Evolutionary conservation across 2,113 vertebrate genomes (phyloP), one percentile per base, ranked within the genome.

Genomic region (Vidua macroura): DNA sequence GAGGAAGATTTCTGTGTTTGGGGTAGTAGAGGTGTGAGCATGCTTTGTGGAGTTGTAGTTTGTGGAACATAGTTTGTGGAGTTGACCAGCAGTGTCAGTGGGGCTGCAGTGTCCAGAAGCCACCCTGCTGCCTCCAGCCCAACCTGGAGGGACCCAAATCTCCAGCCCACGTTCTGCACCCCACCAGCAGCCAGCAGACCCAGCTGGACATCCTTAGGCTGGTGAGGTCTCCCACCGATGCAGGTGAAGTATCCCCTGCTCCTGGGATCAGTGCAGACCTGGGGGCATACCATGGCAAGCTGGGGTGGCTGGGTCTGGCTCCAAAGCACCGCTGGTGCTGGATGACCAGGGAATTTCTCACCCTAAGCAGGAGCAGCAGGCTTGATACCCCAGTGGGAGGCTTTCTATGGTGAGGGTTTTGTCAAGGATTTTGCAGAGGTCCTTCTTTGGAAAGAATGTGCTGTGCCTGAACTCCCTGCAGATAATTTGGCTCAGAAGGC

Each of bases 1-100:
- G 39, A 0, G 0, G 20, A 3, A 5, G 7, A 43, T 49, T 64
- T 66, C 17, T 63, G 52, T 2, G 0, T 15, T 59, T 18, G 33
- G 18, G 11, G 11, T 28, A 58, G 44, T 56, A 88, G 48, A 75
- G 17, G 7, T 28, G 17, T 14, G 25, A 74, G 33, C 5, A 2
- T 3, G 10, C 3, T 72, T 41, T 30, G 10, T 23, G 43, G 17
- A 44, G 6, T 17, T 68, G 53, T 14, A 46, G 9, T 69, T 55
- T 33, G 12, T 23, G 39, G 27, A 72, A 41, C 5, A 3, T 3
- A 11, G 2, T 64, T 58, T 31, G 13, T 23, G 39, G 20, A 44
- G 5, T 21, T 64, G 72, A 33, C 11, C 35, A 51, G 22, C 1
- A 1, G 11, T 31, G 43, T 77, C 55, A 33, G 25, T 11, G 9